These are phyloP conservation scores for Halocynthia aurantium DNA, from an alignment of 23 tunicate species.

Conservation along the genomic window DNA sequence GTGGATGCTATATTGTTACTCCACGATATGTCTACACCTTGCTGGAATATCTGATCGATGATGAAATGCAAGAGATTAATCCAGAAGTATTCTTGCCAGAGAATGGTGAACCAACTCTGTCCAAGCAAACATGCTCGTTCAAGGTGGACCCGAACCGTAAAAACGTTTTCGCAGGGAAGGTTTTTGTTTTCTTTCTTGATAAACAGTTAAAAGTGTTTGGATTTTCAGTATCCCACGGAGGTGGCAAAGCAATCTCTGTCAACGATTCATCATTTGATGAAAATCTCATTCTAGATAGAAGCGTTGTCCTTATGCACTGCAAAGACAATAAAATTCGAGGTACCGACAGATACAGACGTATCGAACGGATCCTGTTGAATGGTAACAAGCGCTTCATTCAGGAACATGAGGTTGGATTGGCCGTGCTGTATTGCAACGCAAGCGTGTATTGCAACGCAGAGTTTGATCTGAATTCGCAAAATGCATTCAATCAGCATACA, in stretches of 20 bases:
- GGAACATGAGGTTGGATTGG: constrained; percentile 69
- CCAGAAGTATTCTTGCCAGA: constrained; percentile 35
- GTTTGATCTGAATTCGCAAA: constrained; percentile 36
- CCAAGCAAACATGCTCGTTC: constrained; percentile 24
- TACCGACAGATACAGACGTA: background rate
- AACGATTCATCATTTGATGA: background rate
- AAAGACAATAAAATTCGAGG: background rate
- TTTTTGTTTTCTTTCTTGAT: constrained; percentile 41
- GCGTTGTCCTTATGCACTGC: constrained; percentile 1
- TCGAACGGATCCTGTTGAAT: constrained; percentile 15
- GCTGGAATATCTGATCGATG: background rate
- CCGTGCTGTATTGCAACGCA: constrained; percentile 48
- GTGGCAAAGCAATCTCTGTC: constrained; percentile 17
- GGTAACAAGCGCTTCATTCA: constrained; percentile 31
- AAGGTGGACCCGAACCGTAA: constrained; percentile 14
- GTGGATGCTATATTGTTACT: constrained; percentile 35
- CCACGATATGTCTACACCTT: constrained; percentile 16
- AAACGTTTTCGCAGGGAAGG: constrained; percentile 28
- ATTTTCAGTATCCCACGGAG: constrained; percentile 18
- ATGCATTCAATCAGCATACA: constrained; percentile 26
- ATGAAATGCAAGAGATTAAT: background rate
- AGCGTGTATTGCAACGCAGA: constrained; percentile 60
- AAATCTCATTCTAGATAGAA: background rate
- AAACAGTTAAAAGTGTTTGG: constrained; percentile 43
- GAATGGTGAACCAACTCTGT: constrained; percentile 43